These are phyloP conservation scores for Peromyscus eremicus DNA, from an alignment of 2,797 vertebrate species.

Conservation along the genomic window DNA sequence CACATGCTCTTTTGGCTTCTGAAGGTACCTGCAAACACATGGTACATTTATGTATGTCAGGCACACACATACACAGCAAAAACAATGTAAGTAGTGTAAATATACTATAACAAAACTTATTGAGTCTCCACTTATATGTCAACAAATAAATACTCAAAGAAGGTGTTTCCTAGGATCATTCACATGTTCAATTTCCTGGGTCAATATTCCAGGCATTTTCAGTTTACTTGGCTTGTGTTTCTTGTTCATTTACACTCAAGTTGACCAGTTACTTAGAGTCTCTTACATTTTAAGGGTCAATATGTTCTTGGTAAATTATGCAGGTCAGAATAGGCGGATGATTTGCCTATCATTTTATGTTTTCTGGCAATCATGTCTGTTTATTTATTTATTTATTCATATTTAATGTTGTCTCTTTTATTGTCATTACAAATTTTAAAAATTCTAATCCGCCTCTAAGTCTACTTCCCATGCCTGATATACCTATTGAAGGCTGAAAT, in stretches of 20 bases:
- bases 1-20: background rate
- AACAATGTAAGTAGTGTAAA: background rate
- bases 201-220: background rate
- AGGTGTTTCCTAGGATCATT: background rate
- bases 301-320: background rate
- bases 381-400: too few relatives aligned
- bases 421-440: background rate
- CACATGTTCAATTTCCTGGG: background rate
- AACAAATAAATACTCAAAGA: background rate
- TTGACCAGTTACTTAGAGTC: background rate
- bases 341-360: background rate
- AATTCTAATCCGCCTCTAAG: background rate
- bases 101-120: background rate
- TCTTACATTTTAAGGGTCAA: background rate
- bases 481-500: background rate
- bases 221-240: background rate
- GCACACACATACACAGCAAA: background rate
- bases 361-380: background rate
- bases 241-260: background rate
- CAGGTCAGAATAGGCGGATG: background rate
- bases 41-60: background rate
- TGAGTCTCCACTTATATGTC: background rate
- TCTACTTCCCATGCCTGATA: background rate
- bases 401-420: background rate
- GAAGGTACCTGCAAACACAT: background rate